phyloP scores from a whole-genome alignment of 2,113 vertebrate genomes.

The Phoxinus phoxinus region DNA sequence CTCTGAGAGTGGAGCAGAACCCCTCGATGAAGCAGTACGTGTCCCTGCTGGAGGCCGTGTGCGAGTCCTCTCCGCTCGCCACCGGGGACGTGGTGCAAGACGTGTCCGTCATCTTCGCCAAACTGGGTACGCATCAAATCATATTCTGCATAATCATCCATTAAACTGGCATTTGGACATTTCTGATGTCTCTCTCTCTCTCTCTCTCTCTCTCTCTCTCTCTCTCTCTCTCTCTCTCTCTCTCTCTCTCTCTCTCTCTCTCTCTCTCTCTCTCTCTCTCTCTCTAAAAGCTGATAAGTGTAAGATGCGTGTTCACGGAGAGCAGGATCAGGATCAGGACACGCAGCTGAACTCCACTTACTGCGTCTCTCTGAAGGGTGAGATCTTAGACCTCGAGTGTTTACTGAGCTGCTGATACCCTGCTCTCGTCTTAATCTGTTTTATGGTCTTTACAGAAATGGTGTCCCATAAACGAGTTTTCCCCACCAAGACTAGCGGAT shows the following conservation, averaged over 20 bases:
- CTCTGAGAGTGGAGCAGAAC: constrained; percentile 66
- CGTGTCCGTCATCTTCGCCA: constrained; percentile 75
- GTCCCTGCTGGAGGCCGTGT: constrained; percentile 73
- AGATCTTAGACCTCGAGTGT: constrained; percentile 34
- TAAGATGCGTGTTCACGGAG: constrained; percentile 49
- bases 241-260: too few species aligned
- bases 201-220: too few species aligned
- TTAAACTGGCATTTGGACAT: not conserved
- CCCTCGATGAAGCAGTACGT: constrained; percentile 80
- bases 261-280: not conserved
- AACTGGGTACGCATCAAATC: constrained; percentile 68
- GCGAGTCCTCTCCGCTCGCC: constrained; percentile 66
- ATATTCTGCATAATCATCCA: too few species aligned
- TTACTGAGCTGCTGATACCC: not conserved
- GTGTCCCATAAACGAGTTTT: constrained; percentile 73
- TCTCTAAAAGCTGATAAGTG: constrained; percentile 73
- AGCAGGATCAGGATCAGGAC: constrained; percentile 68
- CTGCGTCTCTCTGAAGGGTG: constrained; percentile 75
- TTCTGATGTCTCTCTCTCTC: too few species aligned
- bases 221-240: too few species aligned
- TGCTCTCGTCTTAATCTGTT: not conserved
- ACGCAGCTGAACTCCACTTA: constrained; percentile 59
- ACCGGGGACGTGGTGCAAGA: constrained; percentile 75
- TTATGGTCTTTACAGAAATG: constrained; percentile 68
- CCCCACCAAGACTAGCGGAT: constrained; percentile 75